Conservation (phyloP, 2,888 invertebrate genomes). For the Oxystoma pomonae region DNA sequence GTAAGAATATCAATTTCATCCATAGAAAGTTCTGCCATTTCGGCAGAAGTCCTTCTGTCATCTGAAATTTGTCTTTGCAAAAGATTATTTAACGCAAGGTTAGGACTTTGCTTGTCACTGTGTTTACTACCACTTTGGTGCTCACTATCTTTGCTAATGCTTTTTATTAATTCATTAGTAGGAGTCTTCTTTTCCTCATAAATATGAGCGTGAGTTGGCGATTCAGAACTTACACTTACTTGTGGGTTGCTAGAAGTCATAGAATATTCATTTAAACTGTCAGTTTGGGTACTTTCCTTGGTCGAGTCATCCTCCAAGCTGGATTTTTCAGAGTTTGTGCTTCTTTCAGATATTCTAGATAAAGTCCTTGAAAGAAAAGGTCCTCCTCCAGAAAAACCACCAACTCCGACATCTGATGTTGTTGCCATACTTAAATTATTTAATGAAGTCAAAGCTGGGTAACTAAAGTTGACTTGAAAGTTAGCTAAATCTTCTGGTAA, state of each 20-base stretch:
- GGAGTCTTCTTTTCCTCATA: slow-evolving; percentile 47
- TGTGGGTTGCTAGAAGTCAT: slow-evolving; percentile 81
- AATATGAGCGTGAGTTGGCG: slow-evolving; percentile 69
- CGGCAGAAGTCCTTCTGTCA: slow-evolving; percentile 77
- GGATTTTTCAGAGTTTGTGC: slow-evolving; percentile 84
- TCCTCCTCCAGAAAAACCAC: slow-evolving; percentile 47
- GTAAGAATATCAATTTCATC: slow-evolving; percentile 54
- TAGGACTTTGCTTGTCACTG: slow-evolving; percentile 32
- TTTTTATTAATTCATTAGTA: slow-evolving; percentile 30
- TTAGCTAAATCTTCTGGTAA: slow-evolving; percentile 74
- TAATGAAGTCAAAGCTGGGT: slow-evolving; percentile 58
- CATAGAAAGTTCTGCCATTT: slow-evolving; percentile 80
- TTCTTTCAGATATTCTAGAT: slow-evolving; percentile 82
- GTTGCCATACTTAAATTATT: slow-evolving; percentile 54
- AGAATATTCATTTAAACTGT: slow-evolving; percentile 81
- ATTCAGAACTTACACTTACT: slow-evolving; percentile 80
- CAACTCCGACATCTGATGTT: slow-evolving; percentile 63
- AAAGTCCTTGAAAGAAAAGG: slow-evolving; percentile 74
- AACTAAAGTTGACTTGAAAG: slow-evolving; percentile 71
- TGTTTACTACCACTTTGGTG: slow-evolving; percentile 29
- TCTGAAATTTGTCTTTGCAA: slow-evolving; percentile 64
- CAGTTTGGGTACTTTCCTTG: slow-evolving; percentile 78
- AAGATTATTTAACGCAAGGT: slow-evolving; percentile 41
- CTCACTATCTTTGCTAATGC: slow-evolving; percentile 25
- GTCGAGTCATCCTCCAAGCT: slow-evolving; percentile 84